Percentiles rank a stretch among this genome's conserved stretches.
Evolutionary conservation across 1,140 invertebrate genomes (phyloP).

Genomic region (Drosophila nebulosa): DNA sequence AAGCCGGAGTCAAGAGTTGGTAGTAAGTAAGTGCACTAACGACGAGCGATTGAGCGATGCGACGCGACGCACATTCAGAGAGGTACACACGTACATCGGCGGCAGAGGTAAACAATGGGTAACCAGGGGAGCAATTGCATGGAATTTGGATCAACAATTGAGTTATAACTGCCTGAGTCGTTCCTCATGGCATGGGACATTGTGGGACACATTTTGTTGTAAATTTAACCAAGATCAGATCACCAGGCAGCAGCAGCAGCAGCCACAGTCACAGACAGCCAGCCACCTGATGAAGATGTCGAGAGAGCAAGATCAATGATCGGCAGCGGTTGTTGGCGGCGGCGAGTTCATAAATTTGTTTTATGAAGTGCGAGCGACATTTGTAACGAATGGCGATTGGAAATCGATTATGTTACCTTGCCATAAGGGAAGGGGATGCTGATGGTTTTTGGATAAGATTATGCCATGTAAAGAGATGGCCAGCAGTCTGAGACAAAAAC

Average conservation of each 20-base stretch:
- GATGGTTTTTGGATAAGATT: not conserved
- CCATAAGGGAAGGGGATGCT: not conserved
- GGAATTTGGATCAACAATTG: constrained; percentile 78
- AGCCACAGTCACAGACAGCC: not conserved
- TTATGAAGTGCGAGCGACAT: constrained; percentile 78
- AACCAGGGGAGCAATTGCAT: constrained; percentile 74
- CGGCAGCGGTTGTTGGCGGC: constrained; percentile 39
- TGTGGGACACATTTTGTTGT: constrained; percentile 42
- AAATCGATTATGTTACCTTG: constrained; percentile 53
- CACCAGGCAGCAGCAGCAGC: constrained; percentile 9
- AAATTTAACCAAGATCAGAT: constrained; percentile 33
- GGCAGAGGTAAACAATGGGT: constrained; percentile 61
- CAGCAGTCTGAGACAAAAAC: not conserved
- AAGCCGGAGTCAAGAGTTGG: constrained; percentile 16
- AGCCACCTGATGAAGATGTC: constrained; percentile 75
- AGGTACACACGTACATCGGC: constrained; percentile 39
- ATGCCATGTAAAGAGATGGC: not conserved
- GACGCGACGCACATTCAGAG: constrained; percentile 47
- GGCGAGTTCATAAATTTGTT: constrained; percentile 78
- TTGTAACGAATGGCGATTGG: constrained; percentile 70
- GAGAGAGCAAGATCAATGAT: constrained; percentile 63
- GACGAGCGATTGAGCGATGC: constrained; percentile 35
- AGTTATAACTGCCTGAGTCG: constrained; percentile 56
- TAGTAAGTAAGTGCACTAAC: constrained; percentile 22
- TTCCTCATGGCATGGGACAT: not conserved